Base-by-base conservation (phyloP, 2,888 invertebrate species). In the Melipona bicolor region DNA sequence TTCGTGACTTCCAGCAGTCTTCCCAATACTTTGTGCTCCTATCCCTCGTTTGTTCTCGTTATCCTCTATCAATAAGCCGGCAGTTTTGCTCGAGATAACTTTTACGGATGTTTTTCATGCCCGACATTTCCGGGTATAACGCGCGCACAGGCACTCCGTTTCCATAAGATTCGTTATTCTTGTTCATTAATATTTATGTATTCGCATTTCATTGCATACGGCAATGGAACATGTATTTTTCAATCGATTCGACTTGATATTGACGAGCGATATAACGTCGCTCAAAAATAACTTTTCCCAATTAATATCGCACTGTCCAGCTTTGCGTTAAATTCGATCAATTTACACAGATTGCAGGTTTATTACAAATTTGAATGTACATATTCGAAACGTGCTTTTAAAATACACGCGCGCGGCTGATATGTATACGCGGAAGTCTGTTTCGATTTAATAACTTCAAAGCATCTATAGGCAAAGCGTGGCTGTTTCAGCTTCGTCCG, bases 101-200 rank as follows among this genome's bases (percentile, higher is more conserved):
- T 67, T 36, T 52, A 68, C 27, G 32, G 50, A 59, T 24, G 79
- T 70, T 81, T 83, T 84, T 79, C 70, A 70, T 24, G 17, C 59
- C 61, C 36, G 21, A 50, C 32, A 50, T 70, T 69, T 64, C 17
- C 54, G 36, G 11, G 5, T 43, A 36, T 49, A 32, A 19, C n/a
- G 11, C n/a, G 17, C n/a, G 9, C 54, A 27, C n/a, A 13, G 49
- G 61, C 2, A 24, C 50, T 19, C 61, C 13, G 64, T 74, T 76
- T 24, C 5, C 50, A 61, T 68, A 50, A 61, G 59, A 68, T 61
- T 61, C 19, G 32, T 69, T 61, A 32, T 13, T 75, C 32, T 19
- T 27, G 5, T 6, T 15, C 27, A 68, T 76, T 69, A 68, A 75
- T 75, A 68, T 75, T 75, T 59, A 68, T 59, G 43, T 27, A 17